Base-by-base conservation (phyloP, 2,797 vertebrate species). In the Neomorphus geoffroyi region DNA sequence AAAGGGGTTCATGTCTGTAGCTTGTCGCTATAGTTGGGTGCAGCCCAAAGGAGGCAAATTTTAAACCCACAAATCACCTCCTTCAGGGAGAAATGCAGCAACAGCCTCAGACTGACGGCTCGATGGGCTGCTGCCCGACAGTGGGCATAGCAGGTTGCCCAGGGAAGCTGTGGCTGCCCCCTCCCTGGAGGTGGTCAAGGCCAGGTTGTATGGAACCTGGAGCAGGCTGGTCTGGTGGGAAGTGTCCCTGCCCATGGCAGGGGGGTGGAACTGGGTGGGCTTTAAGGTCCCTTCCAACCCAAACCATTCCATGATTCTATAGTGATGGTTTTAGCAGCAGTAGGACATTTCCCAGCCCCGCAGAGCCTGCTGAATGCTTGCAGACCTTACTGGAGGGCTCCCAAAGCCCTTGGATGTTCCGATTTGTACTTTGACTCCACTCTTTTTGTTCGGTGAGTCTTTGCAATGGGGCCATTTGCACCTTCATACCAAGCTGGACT, bases 111-210 rank as follows among this genome's bases (percentile, higher is more conserved):
- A 17, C 2, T 43, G 35, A 41, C 0, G 8, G 57, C 28, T 70
- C 1, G 7, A 30, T 13, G 58, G 74, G 11, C 69, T 27, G 54
- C 30, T 0, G 21, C 53, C 77, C 5, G 0, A 1, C 50, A 22
- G 32, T 1, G 1, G 35, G 24, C 0, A 1, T 4, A 67, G 39
- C 10, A 41, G 39, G 39, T 10, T 41, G 39, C 39, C 39, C 39
- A 41, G 39, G 39, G 39, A 41, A 14, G 39, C 14, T 41, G 39
- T 10, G 14, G 39, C 10, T 41, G 39, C 14, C 14, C 39, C 14
- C 10, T 41, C 39, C 39, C 39, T 41, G 39, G 39, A 41, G 39
- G 39, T 41, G 39, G 41, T 41, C 39, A 41, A 41, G 39, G 39
- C 39, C 39, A 41, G 39, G 39, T 14, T 41, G 39, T 10, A 41